Base-by-base conservation (phyloP, 23 tunicate genomes). In the Diplosoma virens region DNA sequence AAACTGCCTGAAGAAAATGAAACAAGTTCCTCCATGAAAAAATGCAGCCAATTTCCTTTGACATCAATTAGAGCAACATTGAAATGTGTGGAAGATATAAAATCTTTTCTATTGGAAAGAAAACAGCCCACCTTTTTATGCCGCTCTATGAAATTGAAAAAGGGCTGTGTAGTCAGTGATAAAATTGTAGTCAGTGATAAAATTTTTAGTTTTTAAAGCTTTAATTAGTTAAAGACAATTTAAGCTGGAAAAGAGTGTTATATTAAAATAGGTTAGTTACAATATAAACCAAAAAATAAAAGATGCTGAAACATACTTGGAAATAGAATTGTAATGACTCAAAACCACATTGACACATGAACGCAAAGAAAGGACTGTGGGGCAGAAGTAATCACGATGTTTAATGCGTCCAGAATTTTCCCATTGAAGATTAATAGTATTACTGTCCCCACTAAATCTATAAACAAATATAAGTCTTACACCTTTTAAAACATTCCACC, bases 261-360 rank as follows among this genome's bases (percentile, higher is more conserved):
- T n/a, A n/a, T n/a, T n/a, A n/a, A n/a, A n/a, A n/a, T n/a, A n/a
- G n/a, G n/a, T n/a, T n/a, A n/a, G n/a, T n/a, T n/a, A n/a, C n/a
- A n/a, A n/a, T n/a, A n/a, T n/a, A n/a, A n/a, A n/a, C n/a, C n/a
- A n/a, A n/a, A n/a, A n/a, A n/a, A n/a, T n/a, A n/a, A 58, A 14
- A 6, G 6, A 58, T n/a, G 26, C 26, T 11, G 24, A 35, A 7
- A 23, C 5, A 18, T 31, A 76, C 82, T 27, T 68, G 58, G 50
- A 24, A 7, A 80, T 53, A 22, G 77, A 80, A 1, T 67, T 27
- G 33, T 68, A 80, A 67, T 80, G 66, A 46, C 84, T 53, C 24
- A 80, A 31, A 17, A 67, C 63, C 33, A 68, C 84, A 26, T 24
- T 54, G 55, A 32, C 60, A 37, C 16, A 80, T 25, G 67, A 52